These are phyloP conservation scores for Oryzias dopingdopingensis DNA, from an alignment of 2,797 vertebrate species.

Conservation along the genomic window DNA sequence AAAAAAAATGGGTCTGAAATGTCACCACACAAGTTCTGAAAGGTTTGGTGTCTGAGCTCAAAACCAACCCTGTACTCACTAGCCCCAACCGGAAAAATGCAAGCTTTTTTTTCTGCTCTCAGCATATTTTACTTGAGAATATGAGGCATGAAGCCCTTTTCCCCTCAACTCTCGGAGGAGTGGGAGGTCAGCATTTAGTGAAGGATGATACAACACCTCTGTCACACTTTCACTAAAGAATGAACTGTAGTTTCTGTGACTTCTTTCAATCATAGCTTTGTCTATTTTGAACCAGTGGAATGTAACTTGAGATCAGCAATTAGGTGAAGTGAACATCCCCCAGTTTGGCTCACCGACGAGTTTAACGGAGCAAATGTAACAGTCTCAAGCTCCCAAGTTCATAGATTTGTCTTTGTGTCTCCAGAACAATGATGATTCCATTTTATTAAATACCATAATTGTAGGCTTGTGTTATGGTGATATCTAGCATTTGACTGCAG, in stretches of 20 bases:
- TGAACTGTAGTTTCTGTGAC: conserved; percentile 37
- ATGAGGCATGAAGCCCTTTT: conserved; percentile 36
- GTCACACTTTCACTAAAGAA: conserved; percentile 35
- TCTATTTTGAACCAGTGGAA: conserved; percentile 71
- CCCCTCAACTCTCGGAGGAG: conserved; percentile 18
- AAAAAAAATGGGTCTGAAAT: conserved; percentile 46
- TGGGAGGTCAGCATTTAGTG: conserved; percentile 47
- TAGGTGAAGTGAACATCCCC: conserved; percentile 27
- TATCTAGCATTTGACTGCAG: background rate
- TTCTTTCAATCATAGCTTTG: conserved; percentile 63
- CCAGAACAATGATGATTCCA: background rate
- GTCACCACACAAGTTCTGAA: conserved; percentile 61
- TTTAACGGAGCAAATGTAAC: conserved; percentile 41
- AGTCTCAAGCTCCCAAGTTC: conserved; percentile 14
- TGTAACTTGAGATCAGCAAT: conserved; percentile 57
- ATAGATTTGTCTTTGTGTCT: background rate
- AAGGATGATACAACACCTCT: conserved; percentile 46
- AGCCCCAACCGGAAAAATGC: conserved; percentile 58
- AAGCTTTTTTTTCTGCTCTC: conserved; percentile 44
- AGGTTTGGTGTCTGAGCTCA: conserved; percentile 72
- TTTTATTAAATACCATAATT: too few species aligned
- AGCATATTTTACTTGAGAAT: conserved; percentile 48
- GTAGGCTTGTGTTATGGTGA: background rate
- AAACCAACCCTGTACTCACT: conserved; percentile 72
- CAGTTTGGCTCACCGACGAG: conserved; percentile 13